Conservation (phyloP, 2,888 invertebrate species). For the Holacanthella duospinosa region DNA sequence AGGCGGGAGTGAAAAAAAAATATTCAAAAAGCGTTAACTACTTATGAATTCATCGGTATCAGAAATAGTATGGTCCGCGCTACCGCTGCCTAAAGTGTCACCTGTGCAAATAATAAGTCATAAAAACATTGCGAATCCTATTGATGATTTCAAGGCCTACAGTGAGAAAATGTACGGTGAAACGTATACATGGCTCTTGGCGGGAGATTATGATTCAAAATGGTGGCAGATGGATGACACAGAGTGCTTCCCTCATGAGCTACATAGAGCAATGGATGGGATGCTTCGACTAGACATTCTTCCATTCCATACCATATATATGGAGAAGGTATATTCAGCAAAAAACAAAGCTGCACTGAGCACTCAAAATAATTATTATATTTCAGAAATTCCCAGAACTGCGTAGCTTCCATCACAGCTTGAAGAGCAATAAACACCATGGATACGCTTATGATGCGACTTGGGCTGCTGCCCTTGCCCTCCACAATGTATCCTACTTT, state of each 20-base stretch:
- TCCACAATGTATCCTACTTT: constrained; percentile 69
- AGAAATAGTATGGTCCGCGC: too few relatives aligned
- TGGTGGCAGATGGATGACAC: not conserved
- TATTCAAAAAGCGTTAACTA: too few relatives aligned
- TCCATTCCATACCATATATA: not conserved
- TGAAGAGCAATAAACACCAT: constrained; percentile 52
- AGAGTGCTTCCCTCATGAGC: not conserved
- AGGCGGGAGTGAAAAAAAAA: too few relatives aligned
- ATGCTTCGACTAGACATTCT: not conserved
- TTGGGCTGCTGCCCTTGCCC: constrained; percentile 93
- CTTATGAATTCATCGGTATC: too few relatives aligned
- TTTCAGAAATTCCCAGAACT: not conserved
- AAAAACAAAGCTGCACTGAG: too few relatives aligned
- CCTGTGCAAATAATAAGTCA: too few relatives aligned
- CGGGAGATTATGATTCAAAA: not conserved
- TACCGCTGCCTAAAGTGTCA: too few relatives aligned
- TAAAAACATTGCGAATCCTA: too few relatives aligned
- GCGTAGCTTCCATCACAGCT: not conserved
- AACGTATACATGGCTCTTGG: not conserved
- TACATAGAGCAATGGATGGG: not conserved
- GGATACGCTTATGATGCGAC: constrained; percentile 98
- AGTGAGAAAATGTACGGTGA: not conserved
- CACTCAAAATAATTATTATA: not conserved
- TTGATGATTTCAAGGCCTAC: too few relatives aligned
- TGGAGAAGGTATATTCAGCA: not conserved